These are phyloP conservation scores for Drosophila mauritiana DNA, from an alignment of 1,140 invertebrate genomes.

Conservation along the genomic window DNA sequence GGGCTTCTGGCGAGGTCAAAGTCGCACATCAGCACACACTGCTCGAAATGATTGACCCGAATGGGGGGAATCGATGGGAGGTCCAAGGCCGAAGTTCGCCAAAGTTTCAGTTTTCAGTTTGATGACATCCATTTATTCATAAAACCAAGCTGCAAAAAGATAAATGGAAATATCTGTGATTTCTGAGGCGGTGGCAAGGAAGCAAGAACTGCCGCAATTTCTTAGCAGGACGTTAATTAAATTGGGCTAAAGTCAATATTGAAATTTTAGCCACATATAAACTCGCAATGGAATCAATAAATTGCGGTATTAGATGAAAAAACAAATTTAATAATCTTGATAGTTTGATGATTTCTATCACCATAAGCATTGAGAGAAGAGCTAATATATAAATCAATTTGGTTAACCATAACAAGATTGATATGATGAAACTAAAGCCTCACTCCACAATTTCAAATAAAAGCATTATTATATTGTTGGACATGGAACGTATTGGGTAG, in stretches of 20 bases:
- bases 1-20: conserved; percentile 28
- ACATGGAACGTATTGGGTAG: too few species aligned
- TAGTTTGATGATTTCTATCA: neutral
- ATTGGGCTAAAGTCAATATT: conserved; percentile 1
- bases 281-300: neutral
- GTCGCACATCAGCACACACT: conserved; percentile 11
- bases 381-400: neutral
- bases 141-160: conserved; percentile 34
- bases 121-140: conserved; percentile 49
- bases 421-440: too few species aligned
- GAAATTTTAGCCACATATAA: too few species aligned
- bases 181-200: conserved; percentile 8
- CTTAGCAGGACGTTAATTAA: conserved; percentile 1
- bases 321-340: neutral
- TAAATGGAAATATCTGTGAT: conserved; percentile 22
- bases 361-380: too few species aligned
- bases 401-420: neutral
- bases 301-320: neutral
- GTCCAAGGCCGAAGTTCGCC: conserved; percentile 34
- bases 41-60: conserved; percentile 15
- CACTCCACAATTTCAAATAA: neutral
- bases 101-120: conserved; percentile 36
- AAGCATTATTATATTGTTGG: too few species aligned
- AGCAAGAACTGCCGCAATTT: neutral
- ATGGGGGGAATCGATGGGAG: conserved; percentile 7